phyloP scores from a whole-genome alignment of 2,888 invertebrate species.

The Vannuccia rotundouncinata region DNA sequence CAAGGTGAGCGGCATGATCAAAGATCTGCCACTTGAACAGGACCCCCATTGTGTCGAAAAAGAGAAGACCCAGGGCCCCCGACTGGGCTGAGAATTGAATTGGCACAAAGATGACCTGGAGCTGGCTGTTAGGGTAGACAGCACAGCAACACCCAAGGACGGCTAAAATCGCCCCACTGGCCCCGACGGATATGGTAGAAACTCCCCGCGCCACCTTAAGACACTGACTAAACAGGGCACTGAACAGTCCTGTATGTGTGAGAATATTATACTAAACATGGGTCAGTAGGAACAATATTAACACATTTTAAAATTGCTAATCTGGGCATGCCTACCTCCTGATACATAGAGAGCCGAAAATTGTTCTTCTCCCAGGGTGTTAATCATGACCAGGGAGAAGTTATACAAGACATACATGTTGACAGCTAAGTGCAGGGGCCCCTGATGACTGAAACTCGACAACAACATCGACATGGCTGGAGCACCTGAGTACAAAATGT shows the following conservation, averaged over 20 bases:
- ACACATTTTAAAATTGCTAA: neutral
- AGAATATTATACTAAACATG: too few species aligned
- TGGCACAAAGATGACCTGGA: conserved; percentile 54
- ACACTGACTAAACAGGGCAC: conserved; percentile 62
- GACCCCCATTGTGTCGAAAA: conserved; percentile 75
- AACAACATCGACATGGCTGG: conserved; percentile 80
- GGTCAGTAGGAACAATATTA: too few species aligned
- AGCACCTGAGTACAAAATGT: conserved; percentile 47
- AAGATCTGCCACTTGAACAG: conserved; percentile 80
- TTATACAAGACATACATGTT: conserved; percentile 85
- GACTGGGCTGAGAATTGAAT: neutral
- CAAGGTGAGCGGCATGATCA: conserved; percentile 97
- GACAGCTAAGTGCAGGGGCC: conserved; percentile 59
- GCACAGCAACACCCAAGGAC: conserved; percentile 78
- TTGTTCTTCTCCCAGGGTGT: conserved; percentile 78
- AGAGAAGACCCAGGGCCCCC: conserved; percentile 65
- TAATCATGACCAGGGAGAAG: conserved; percentile 63
- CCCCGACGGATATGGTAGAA: conserved; percentile 77
- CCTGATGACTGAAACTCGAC: conserved; percentile 90
- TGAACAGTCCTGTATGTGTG: neutral
- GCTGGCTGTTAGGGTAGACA: conserved; percentile 76
- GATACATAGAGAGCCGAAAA: conserved; percentile 81
- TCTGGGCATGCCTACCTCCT: conserved; percentile 62
- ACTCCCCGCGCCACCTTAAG: conserved; percentile 68
- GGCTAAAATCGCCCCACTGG: conserved; percentile 89